Base-by-base conservation (phyloP, 2,888 invertebrate genomes). In the Hermodice carunculata region DNA sequence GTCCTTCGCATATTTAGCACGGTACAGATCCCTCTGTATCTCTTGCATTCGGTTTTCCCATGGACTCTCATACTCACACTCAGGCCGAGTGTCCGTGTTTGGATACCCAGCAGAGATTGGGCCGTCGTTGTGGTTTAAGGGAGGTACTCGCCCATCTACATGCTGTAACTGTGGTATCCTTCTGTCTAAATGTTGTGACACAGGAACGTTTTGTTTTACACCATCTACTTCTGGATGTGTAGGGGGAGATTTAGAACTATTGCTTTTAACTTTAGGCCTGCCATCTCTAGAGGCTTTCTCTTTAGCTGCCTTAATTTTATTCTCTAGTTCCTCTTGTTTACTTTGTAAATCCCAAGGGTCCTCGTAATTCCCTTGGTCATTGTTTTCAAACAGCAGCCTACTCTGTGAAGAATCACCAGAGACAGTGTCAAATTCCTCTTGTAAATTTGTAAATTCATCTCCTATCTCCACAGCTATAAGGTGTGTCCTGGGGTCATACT, bases 241-340 rank as follows among this genome's bases (percentile, higher is more conserved):
- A 5, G 49, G 32, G 14, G 59, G 59, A 24, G 32, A 34, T 11
- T 4, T 24, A 3, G 44, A 19, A 4, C n/a, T 24, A 3, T n/a
- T 43, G 4, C 5, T 5, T 3, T 32, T 4, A 14, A 49, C 22
- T 17, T 24, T 11, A 26, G 52, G 19, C 17, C 42, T 31, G 6
- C 19, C 24, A 11, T 11, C 44, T 22, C 29, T 31, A 5, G 34
- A 34, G 17, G 32, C 59, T 3, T 51, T 14, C 48, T 48, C 62
- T 32, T 60, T 65, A 17, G 76, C 74, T 42, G 75, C 72, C 46
- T 73, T 73, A 31, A 84, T 60, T 53, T 75, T 79, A 42, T 79
- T 76, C 57, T 82, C 80, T 46, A 85, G 71, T 44, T 78, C 69
- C 29, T 69, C 67, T 58, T 81, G 81, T 46, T 78, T 79, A 31